phyloP scores from a whole-genome alignment of 2,888 invertebrate genomes.

The Dione vanillae region DNA sequence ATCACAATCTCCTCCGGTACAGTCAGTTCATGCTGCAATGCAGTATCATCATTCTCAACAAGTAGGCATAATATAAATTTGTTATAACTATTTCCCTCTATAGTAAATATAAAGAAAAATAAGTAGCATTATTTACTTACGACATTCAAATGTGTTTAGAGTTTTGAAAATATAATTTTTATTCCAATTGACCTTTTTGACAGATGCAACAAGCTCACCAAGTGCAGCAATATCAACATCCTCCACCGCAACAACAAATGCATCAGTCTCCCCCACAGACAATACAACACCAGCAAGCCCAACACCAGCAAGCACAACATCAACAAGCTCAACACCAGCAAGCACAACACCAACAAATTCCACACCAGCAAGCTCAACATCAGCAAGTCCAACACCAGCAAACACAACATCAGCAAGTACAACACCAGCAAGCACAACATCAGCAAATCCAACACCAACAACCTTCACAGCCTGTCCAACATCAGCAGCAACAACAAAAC shows the following conservation, averaged over 20 bases:
- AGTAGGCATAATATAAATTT: slow-evolving; percentile 54
- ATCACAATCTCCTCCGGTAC: slow-evolving; percentile 79
- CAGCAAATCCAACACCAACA: slow-evolving; percentile 55
- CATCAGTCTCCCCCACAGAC: slow-evolving; percentile 67
- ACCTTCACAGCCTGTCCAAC: too few species aligned
- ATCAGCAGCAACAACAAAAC: slow-evolving; percentile 64
- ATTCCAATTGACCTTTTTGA: background rate
- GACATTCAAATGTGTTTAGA: background rate
- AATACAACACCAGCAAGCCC: slow-evolving; percentile 65
- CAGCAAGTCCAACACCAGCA: slow-evolving; percentile 49
- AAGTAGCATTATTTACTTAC: background rate
- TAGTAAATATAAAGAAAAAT: background rate
- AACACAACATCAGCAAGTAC: slow-evolving; percentile 61
- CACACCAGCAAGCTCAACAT: slow-evolving; percentile 68
- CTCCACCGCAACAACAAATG: slow-evolving; percentile 67
- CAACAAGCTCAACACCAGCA: slow-evolving; percentile 61
- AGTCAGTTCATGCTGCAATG: slow-evolving; percentile 76
- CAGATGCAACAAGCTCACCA: slow-evolving; percentile 77
- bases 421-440: slow-evolving; percentile 48
- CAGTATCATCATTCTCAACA: slow-evolving; percentile 80
- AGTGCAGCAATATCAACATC: slow-evolving; percentile 73
- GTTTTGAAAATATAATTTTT: background rate
- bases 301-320: slow-evolving; percentile 64
- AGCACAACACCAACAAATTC: slow-evolving; percentile 63
- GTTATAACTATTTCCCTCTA: background rate